Percentiles rank a stretch among this genome's conserved stretches.
Conservation (phyloP, 2,113 vertebrate species). For the Pogona vitticeps region DNA sequence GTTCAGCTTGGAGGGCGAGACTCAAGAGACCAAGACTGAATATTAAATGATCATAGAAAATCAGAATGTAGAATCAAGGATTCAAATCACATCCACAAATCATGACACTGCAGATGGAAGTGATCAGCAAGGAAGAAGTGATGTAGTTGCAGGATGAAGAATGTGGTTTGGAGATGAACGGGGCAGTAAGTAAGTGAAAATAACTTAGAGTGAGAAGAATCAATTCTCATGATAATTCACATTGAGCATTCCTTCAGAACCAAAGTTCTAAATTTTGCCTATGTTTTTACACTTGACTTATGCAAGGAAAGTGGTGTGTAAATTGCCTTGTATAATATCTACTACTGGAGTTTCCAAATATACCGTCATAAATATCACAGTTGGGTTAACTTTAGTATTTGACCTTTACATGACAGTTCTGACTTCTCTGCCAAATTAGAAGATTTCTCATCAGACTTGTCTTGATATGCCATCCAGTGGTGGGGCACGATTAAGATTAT, state of each 20-base stretch:
- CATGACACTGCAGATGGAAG: not conserved
- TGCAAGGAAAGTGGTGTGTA: not conserved
- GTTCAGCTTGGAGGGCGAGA: too few species aligned
- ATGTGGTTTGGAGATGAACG: not conserved
- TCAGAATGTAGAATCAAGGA: not conserved
- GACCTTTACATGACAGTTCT: constrained; percentile 3
- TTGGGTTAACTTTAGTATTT: constrained; percentile 5
- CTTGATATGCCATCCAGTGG: constrained; percentile 13
- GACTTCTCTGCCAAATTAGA: not conserved
- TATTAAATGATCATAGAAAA: too few species aligned
- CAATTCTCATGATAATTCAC: too few species aligned
- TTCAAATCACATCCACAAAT: not conserved
- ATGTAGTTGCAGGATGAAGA: not conserved
- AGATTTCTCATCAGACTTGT: constrained; percentile 6
- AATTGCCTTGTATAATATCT: not conserved
- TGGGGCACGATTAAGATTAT: not conserved
- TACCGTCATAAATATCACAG: constrained; percentile 1
- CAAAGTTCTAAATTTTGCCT: not conserved
- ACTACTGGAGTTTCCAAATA: not conserved
- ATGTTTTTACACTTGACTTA: not conserved
- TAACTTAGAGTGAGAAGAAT: not conserved
- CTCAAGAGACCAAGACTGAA: too few species aligned
- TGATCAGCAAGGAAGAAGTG: too few species aligned
- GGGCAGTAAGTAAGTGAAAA: not conserved
- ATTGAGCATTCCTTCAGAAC: not conserved